Conservation (phyloP, 2,888 invertebrate genomes). For the Cephus pygmeus region DNA sequence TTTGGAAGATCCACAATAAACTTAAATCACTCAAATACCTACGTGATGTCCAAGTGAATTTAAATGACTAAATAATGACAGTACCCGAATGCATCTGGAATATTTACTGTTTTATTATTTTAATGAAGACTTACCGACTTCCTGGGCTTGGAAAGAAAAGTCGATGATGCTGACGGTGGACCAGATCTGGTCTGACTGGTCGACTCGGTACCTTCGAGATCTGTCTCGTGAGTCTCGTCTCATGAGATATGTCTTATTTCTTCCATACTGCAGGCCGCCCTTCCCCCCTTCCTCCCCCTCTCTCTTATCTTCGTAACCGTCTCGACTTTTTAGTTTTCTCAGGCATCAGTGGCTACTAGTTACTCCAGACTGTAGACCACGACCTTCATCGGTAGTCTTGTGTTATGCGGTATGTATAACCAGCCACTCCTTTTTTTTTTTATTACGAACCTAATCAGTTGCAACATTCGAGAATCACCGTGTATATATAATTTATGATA, state of each 20-base stretch:
- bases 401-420: slow-evolving; percentile 26
- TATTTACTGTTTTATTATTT: background rate
- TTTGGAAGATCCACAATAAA: background rate
- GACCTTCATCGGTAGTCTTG: slow-evolving; percentile 26
- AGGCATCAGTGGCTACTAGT: background rate
- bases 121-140: background rate
- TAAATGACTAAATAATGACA: background rate
- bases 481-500: background rate
- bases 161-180: background rate
- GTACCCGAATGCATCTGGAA: background rate
- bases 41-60: background rate
- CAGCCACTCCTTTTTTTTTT: slow-evolving; percentile 5
- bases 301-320: background rate
- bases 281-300: background rate
- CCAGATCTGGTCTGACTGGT: background rate
- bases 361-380: slow-evolving; percentile 3
- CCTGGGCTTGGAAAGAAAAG: background rate
- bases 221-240: background rate
- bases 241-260: background rate
- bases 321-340: background rate
- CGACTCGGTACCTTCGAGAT: background rate
- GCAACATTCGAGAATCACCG: no score
- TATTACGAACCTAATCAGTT: no score
- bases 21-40: background rate
- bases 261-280: background rate